A percentile compares a stretch with the other conserved stretches of the same genome.
Evolutionary conservation across 1,140 invertebrate genomes (phyloP).

Genomic region (Mactra quadrangularis): DNA sequence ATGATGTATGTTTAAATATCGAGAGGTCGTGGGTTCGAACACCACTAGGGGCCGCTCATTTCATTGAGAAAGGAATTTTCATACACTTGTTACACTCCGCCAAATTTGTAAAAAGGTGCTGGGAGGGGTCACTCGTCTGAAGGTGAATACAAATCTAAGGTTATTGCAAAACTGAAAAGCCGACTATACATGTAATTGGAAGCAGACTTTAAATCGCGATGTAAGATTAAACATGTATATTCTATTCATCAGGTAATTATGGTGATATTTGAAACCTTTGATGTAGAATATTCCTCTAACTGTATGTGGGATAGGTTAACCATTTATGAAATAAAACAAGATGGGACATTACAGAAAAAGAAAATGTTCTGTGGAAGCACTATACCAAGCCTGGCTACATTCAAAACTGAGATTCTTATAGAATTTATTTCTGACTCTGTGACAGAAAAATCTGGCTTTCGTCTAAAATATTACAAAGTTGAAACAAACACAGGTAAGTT

Average conservation of each 20-base stretch:
- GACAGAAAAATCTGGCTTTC: not conserved
- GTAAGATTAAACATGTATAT: too few relatives aligned
- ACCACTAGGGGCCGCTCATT: too few relatives aligned
- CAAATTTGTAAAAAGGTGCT: too few relatives aligned
- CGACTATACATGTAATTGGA: too few relatives aligned
- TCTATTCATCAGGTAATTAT: not conserved
- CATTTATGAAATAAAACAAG: not conserved
- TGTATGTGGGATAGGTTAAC: conserved; percentile 39
- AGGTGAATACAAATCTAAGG: too few relatives aligned
- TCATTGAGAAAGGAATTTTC: too few relatives aligned
- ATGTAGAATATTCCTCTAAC: conserved; percentile 4
- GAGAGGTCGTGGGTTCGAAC: too few relatives aligned
- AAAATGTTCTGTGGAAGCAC: not conserved
- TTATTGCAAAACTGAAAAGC: too few relatives aligned
- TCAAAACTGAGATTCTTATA: conserved; percentile 15
- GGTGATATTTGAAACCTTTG: conserved; percentile 34
- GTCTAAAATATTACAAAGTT: conserved; percentile 26
- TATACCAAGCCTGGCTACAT: not conserved
- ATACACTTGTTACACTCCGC: too few relatives aligned
- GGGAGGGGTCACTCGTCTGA: too few relatives aligned
- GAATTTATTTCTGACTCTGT: conserved; percentile 55
- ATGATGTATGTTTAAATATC: too few relatives aligned
- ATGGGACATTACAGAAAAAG: not conserved
- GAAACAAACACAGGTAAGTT: conserved; percentile 12
- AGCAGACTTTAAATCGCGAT: too few relatives aligned